Percentiles rank a stretch among this genome's conserved stretches.
Evolutionary conservation across 2,888 invertebrate species (phyloP).

Genomic region (Acanthoscelides obtectus): DNA sequence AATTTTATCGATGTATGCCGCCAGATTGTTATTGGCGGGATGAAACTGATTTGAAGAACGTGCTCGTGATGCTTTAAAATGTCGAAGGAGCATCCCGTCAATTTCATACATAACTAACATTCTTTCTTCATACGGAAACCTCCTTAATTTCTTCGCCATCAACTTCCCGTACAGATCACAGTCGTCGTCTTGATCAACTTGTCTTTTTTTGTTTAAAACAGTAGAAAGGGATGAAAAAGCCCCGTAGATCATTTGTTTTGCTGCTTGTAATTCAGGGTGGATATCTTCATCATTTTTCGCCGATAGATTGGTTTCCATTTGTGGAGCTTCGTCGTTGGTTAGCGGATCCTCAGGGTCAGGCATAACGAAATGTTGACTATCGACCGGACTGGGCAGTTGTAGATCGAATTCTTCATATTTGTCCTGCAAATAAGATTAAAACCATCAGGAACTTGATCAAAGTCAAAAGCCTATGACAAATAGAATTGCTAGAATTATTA

Average conservation of each 20-base stretch:
- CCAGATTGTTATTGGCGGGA: too few relatives aligned
- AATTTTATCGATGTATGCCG: too few relatives aligned
- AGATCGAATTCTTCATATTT: background rate
- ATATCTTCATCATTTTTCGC: background rate
- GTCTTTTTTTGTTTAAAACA: background rate
- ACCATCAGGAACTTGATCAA: background rate
- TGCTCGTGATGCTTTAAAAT: background rate
- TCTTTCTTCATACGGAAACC: background rate
- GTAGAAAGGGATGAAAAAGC: background rate
- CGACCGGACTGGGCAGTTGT: background rate
- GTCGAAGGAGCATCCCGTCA: background rate
- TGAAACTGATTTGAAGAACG: too few relatives aligned
- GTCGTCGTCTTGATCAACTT: background rate
- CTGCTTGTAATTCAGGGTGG: background rate
- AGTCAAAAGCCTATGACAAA: too few relatives aligned
- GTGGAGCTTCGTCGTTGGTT: background rate
- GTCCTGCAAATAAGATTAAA: background rate
- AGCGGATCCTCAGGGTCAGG: background rate
- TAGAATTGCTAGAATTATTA: too few relatives aligned
- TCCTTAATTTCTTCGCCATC: background rate
- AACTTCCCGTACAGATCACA: background rate
- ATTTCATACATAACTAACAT: background rate
- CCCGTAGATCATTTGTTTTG: background rate
- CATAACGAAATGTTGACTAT: background rate
- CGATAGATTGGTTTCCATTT: background rate